Evolutionary conservation across 2,113 vertebrate genomes (phyloP), one percentile per base, ranked within the genome.

Genomic region (Pycnonotus jocosus): DNA sequence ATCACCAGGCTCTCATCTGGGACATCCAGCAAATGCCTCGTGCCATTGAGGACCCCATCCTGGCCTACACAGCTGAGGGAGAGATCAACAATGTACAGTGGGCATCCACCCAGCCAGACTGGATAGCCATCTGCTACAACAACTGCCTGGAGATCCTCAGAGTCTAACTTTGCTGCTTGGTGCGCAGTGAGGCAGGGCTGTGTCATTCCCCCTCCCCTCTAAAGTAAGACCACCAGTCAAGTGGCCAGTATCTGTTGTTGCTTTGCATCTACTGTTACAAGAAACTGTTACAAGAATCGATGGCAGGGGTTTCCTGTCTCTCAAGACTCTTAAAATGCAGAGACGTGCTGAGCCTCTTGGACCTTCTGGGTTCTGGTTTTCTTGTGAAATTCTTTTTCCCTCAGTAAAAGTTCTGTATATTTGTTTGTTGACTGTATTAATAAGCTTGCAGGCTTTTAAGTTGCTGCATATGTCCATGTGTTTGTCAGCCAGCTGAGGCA

Each of bases 81-180:
- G 99, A 99, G 97, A 99, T 99, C 98, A 99, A 99, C 98, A 99
- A 99, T 66, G 99, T 99, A 96, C 99, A 99, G 98, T 99, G 99
- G 99, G 99, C 99, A 15, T 99, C 99, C 22, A 99, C 99, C 44
- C 99, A 99, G 98, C 99, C 99, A 9, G 99, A 99, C 98, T 99
- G 99, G 99, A 99, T 99, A 81, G 99, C 99, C 96, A 99, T 99
- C 98, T 99, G 99, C 98, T 99, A 99, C 98, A 99, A 99, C 98
- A 99, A 99, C 98, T 99, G 99, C 97, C 98, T 99, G 97, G 99
- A 99, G 98, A 99, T 99, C 96, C 98, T 99, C 96, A 98, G 99
- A 77, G 99, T 99, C 95, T 99, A 98, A 98, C 96, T 35, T 40
- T 37, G 35, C 93, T 90, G 96, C 92, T 27, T 72, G 54, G 2